Percentiles rank a stretch among this genome's conserved stretches.
These are phyloP conservation scores for Siniperca chuatsi DNA, from an alignment of 2,113 vertebrate species.

Conservation along the genomic window DNA sequence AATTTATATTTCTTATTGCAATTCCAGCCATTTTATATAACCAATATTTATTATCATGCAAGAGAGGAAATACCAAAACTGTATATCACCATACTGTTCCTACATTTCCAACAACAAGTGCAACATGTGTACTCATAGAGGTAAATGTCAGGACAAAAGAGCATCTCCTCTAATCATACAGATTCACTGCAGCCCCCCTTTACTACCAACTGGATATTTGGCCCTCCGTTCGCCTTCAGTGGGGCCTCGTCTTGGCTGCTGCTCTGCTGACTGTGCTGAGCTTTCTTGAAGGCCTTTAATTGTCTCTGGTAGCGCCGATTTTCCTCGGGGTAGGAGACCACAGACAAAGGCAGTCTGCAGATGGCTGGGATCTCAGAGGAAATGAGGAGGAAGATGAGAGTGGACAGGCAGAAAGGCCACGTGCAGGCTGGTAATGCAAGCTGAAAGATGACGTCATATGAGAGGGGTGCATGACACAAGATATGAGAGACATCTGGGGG, in stretches of 20 bases:
- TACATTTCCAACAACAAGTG: neutral
- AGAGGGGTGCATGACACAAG: conserved; percentile 50
- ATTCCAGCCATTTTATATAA: conserved; percentile 51
- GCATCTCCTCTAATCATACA: neutral
- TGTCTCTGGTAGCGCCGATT: conserved; percentile 81
- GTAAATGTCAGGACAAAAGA: neutral
- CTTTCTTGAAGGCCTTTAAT: conserved; percentile 37
- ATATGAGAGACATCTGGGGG: conserved; percentile 31
- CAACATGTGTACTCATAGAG: neutral
- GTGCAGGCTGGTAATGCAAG: conserved; percentile 87
- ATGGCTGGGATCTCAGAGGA: conserved; percentile 82
- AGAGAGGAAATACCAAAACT: neutral
- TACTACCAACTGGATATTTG: neutral
- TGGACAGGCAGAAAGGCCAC: conserved; percentile 90
- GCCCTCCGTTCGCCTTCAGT: neutral
- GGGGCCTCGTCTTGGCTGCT: conserved; percentile 14
- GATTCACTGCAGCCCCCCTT: neutral
- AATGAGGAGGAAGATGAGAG: conserved; percentile 87
- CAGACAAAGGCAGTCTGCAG: conserved; percentile 85
- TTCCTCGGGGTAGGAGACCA: conserved; percentile 87
- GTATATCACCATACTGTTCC: neutral
- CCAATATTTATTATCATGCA: conserved; percentile 21
- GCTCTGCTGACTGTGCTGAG: conserved; percentile 38
- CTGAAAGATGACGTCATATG: conserved; percentile 69
- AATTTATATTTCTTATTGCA: neutral